phyloP scores from a whole-genome alignment of 2,888 invertebrate species.

The Tipula unca region DNA sequence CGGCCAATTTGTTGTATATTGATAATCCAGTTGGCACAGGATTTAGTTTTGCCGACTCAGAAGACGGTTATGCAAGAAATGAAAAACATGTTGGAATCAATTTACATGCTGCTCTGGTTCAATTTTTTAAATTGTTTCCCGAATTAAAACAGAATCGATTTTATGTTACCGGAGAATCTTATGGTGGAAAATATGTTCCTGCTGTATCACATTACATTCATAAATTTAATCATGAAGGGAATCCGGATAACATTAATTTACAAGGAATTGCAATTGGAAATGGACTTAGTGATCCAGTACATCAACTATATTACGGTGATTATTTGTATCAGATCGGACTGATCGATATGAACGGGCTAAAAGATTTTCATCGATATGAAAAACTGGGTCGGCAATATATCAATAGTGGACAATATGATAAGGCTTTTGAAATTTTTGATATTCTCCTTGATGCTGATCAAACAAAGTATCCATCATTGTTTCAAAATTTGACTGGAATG shows the following conservation, averaged over 20 bases:
- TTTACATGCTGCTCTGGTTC: conserved; percentile 51
- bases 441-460: conserved; percentile 55
- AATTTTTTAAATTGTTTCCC: conserved; percentile 57
- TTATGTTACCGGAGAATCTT: conserved; percentile 58
- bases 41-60: conserved; percentile 54
- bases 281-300: conserved; percentile 49
- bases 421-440: conserved; percentile 61
- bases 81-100: conserved; percentile 54
- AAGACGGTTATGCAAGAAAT: conserved; percentile 56
- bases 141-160: conserved; percentile 51
- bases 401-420: conserved; percentile 49
- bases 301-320: conserved; percentile 47
- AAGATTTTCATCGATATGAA: conserved; percentile 50
- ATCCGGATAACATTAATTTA: conserved; percentile 42
- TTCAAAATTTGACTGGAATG: conserved; percentile 65
- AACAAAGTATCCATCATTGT: conserved; percentile 49
- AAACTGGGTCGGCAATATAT: conserved; percentile 50
- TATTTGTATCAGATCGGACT: conserved; percentile 48
- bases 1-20: conserved; percentile 54
- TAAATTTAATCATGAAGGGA: conserved; percentile 24
- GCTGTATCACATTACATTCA: conserved; percentile 35
- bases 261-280: conserved; percentile 49
- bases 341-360: conserved; percentile 46
- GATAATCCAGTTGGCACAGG: conserved; percentile 62
- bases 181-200: conserved; percentile 52